phyloP scores from a whole-genome alignment of 1,140 invertebrate genomes.

The Vanessa tameamea region DNA sequence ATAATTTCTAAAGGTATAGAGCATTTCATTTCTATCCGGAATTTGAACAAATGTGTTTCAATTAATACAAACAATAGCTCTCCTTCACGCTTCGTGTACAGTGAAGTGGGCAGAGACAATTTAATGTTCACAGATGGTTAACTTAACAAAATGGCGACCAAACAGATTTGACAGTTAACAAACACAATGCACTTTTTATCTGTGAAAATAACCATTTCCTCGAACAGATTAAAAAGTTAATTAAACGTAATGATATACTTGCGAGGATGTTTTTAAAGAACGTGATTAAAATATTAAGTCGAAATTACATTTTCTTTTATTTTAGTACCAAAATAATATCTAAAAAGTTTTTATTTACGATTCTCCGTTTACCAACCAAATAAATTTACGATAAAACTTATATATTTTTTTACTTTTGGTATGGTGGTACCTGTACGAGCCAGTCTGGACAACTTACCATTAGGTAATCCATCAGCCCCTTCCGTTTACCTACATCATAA shows the following conservation, averaged over 20 bases:
- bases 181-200: conserved; percentile 19
- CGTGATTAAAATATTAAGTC: background rate
- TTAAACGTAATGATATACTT: background rate
- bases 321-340: no score
- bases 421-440: no score
- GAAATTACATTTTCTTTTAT: no score
- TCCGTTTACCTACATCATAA: no score
- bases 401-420: no score
- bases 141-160: conserved; percentile 17
- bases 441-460: no score
- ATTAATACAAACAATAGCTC: conserved; percentile 8
- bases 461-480: no score
- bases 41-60: conserved; percentile 6
- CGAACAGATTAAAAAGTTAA: conserved; percentile 7
- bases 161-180: conserved; percentile 9
- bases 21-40: background rate
- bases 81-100: conserved; percentile 12
- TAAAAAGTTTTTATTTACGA: no score
- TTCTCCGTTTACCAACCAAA: no score
- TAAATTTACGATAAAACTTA: no score
- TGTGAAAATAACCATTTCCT: conserved; percentile 7
- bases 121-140: conserved; percentile 26
- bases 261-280: background rate
- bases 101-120: conserved; percentile 4
- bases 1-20: background rate